These are phyloP conservation scores for Phrynocephalus vlangalii DNA, from an alignment of 2,797 vertebrate genomes.

Conservation along the genomic window DNA sequence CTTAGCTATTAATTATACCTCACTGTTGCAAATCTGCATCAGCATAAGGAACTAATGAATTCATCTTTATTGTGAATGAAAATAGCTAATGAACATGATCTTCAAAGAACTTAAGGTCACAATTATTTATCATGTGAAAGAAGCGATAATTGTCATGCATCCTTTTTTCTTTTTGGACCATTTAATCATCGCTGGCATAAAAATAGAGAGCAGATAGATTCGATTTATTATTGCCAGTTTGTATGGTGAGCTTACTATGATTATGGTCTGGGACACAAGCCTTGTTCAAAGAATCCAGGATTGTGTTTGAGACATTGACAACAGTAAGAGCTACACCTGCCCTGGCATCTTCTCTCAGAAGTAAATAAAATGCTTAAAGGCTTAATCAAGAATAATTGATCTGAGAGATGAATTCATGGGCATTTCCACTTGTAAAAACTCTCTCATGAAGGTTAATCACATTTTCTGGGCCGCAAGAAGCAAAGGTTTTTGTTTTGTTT, in stretches of 20 bases:
- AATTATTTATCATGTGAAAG: slow-evolving; percentile 40
- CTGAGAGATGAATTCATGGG: neutral
- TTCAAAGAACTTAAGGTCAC: slow-evolving; percentile 48
- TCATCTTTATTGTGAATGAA: slow-evolving; percentile 54
- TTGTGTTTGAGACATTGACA: neutral
- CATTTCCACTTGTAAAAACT: neutral
- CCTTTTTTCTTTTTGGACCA: neutral
- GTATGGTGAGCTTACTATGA: slow-evolving; percentile 17
- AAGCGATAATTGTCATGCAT: slow-evolving; percentile 25
- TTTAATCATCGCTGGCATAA: slow-evolving; percentile 20
- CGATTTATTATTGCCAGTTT: neutral
- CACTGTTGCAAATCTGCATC: slow-evolving; percentile 66
- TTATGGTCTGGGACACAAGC: slow-evolving; percentile 21
- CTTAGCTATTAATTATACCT: slow-evolving; percentile 70
- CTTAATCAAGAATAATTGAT: neutral
- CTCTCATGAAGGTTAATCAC: neutral
- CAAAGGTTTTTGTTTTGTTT: neutral
- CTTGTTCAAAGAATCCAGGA: slow-evolving; percentile 17
- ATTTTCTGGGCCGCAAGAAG: neutral
- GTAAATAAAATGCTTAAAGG: slow-evolving; percentile 2
- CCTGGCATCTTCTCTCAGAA: neutral
- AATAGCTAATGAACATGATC: slow-evolving; percentile 57
- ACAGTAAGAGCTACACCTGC: neutral
- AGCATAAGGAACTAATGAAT: slow-evolving; percentile 65
- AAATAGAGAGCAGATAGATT: neutral